Percentiles rank a stretch among this genome's conserved stretches.
Conservation (phyloP, 1,140 invertebrate species). For the Drosophila jambulina region DNA sequence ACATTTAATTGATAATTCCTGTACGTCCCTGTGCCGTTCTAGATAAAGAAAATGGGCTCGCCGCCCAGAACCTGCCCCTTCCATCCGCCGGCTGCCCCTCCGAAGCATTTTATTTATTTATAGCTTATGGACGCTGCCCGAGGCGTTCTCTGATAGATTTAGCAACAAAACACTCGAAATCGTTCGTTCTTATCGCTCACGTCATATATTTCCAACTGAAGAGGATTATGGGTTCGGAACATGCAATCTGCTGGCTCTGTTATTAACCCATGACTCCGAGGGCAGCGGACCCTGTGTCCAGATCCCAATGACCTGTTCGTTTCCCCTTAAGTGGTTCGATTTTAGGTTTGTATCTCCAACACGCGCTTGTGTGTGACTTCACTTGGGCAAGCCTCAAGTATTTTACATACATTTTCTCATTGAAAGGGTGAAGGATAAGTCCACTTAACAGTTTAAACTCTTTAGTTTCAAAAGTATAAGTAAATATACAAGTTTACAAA, state of each 20-base stretch:
- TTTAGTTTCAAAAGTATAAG: not conserved
- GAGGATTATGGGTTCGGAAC: constrained; percentile 65
- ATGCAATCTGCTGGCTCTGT: constrained; percentile 53
- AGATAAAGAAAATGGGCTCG: constrained; percentile 63
- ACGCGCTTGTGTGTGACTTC: not conserved
- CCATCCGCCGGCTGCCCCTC: not conserved
- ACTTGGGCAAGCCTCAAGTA: not conserved
- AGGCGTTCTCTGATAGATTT: constrained; percentile 51
- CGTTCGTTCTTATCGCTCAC: constrained; percentile 65
- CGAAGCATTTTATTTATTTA: constrained; percentile 53
- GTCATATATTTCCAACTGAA: constrained; percentile 63
- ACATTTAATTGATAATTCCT: constrained; percentile 78
- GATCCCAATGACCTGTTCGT: constrained; percentile 12
- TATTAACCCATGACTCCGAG: constrained; percentile 40
- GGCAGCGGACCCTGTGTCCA: not conserved
- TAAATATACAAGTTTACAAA: not conserved
- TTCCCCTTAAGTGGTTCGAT: constrained; percentile 1
- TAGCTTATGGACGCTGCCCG: constrained; percentile 50
- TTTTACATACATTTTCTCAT: not conserved
- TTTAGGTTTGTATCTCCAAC: not conserved
- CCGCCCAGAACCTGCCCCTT: constrained; percentile 15
- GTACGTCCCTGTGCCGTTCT: constrained; percentile 47
- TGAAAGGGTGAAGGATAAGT: not conserved
- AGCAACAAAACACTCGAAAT: constrained; percentile 52
- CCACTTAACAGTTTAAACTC: not conserved